A percentile compares a stretch with the other conserved stretches of the same genome.
Evolutionary conservation across 2,113 vertebrate species (phyloP).

Genomic region (Odocoileus hemionus): DNA sequence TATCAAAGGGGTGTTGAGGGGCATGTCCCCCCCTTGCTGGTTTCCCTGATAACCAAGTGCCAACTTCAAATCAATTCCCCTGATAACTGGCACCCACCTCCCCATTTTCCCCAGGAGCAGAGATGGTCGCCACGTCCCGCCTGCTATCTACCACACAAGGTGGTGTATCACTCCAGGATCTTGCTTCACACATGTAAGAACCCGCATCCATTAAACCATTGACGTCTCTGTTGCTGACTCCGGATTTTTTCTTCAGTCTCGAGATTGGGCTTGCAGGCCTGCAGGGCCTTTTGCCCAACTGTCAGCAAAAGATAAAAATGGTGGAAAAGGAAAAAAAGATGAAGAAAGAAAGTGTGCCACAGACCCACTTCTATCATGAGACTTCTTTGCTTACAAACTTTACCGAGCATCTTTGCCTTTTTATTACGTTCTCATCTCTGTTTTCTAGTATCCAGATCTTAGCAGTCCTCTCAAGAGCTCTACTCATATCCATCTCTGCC

Average conservation of each 20-base stretch:
- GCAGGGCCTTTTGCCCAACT: neutral
- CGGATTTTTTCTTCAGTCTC: neutral
- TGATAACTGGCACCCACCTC: neutral
- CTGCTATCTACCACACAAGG: neutral
- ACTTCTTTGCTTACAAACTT: neutral
- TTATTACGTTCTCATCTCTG: neutral
- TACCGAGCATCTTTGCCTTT: neutral
- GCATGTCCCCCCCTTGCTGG: too few species aligned
- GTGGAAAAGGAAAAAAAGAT: neutral
- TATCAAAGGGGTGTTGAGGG: neutral
- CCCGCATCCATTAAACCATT: neutral
- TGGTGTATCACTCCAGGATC: neutral
- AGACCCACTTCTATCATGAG: neutral
- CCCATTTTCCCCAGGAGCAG: neutral
- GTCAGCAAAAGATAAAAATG: neutral
- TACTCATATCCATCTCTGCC: neutral
- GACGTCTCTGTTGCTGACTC: neutral
- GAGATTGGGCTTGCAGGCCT: neutral
- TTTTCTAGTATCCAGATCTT: neutral
- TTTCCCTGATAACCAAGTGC: neutral
- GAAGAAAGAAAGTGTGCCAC: neutral
- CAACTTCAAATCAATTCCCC: neutral
- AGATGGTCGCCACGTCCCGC: neutral
- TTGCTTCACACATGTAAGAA: neutral
- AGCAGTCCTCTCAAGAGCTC: neutral